Conservation (phyloP, 92 coral and sea anemone genomes). For the Parazoanthus swiftii region DNA sequence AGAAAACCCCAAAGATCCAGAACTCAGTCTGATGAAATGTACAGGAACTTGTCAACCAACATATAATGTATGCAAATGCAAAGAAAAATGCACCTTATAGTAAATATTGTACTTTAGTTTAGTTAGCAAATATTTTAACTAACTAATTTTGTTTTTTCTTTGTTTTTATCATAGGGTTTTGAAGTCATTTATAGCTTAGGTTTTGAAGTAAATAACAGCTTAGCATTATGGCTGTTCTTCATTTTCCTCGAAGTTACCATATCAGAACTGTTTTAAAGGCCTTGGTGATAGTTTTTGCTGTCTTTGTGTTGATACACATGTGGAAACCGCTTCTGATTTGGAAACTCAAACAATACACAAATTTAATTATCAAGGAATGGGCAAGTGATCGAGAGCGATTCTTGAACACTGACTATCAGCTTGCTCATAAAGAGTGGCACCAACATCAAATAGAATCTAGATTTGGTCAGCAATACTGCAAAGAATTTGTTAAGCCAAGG, state of each 20-base stretch:
- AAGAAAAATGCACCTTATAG: too few relatives aligned
- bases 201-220: too few relatives aligned
- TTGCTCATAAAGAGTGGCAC: constrained; percentile 71
- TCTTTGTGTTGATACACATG: neutral
- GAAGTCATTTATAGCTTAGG: too few relatives aligned
- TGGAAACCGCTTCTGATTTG: constrained; percentile 51
- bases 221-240: neutral
- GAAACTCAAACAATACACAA: constrained; percentile 44
- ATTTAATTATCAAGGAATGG: constrained; percentile 45
- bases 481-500: constrained; percentile 42
- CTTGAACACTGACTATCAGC: constrained; percentile 51
- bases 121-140: too few relatives aligned
- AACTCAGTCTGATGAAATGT: too few relatives aligned
- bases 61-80: too few relatives aligned
- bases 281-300: neutral
- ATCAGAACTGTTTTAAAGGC: neutral
- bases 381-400: constrained; percentile 45
- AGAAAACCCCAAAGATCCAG: too few relatives aligned
- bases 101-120: too few relatives aligned
- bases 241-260: neutral
- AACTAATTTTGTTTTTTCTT: too few relatives aligned
- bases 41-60: too few relatives aligned
- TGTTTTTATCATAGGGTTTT: too few relatives aligned
- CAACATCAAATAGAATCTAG: constrained; percentile 59
- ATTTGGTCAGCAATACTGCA: constrained; percentile 66